Evolutionary conservation across 2,888 invertebrate genomes (phyloP), one percentile per base, ranked within the genome.

Genomic region (Torymus texanus): DNA sequence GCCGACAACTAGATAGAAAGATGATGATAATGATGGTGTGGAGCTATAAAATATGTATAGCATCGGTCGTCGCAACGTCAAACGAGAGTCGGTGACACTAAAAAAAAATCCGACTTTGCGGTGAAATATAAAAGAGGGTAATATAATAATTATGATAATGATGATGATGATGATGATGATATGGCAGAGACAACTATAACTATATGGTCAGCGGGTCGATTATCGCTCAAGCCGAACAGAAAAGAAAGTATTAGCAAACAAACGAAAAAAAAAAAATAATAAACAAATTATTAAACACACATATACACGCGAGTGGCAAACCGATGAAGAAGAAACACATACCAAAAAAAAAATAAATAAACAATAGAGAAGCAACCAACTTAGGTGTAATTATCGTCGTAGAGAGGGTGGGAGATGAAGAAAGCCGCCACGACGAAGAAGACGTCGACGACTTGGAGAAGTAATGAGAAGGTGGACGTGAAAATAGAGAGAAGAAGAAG

Each of bases 171-270:
- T 41, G 41, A 41, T 41, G 41, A 41, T 41, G 41, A 8, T 41
- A 41, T 29, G 41, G 21, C 21, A 41, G 41, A 41, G 5, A 41
- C 41, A 21, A 21, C 21, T 21, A 21, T 21, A 21, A 2, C 1
- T 21, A 2, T 21, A 21, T 67, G 24, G 55, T 16, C 55, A 51
- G 51, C 51, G 58, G 55, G 55, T 70, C 73, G 53, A 67, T 41
- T 61, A 78, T 67, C 66, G 73, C 58, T 77, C 61, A 75, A 78
- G 58, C 11, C 67, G 61, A 74, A 68, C 41, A 62, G 66, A 56
- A 58, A 74, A 76, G 74, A 77, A 78, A 79, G 61, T 50, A 63
- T 62, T 63, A 66, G 24, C 58, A 50, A 74, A 63, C 58, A 16
- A 75, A 71, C 41, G 10, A 41, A 41, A 41, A 8, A 58, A 76